Conservation (phyloP, 2,888 invertebrate species). For the Hyles lineata region DNA sequence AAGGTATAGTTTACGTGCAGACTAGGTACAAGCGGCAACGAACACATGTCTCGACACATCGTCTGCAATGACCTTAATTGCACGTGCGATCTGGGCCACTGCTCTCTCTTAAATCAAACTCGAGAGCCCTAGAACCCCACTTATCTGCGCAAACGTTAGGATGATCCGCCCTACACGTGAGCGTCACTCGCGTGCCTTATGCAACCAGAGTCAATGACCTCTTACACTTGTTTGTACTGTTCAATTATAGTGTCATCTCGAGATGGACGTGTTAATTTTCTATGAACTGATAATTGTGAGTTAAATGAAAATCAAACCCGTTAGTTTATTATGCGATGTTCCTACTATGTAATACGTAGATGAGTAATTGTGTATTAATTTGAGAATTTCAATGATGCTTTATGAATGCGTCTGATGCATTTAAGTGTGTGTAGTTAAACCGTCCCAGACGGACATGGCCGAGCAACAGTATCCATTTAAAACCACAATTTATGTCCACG, state of each 20-base stretch:
- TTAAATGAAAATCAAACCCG: slow-evolving; percentile 63
- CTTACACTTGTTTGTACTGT: slow-evolving; percentile 61
- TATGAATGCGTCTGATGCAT: slow-evolving; percentile 10
- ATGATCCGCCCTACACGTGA: slow-evolving; percentile 70
- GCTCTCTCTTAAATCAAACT: slow-evolving; percentile 84
- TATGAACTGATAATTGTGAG: slow-evolving; percentile 48
- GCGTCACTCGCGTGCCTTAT: slow-evolving; percentile 64
- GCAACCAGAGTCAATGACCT: slow-evolving; percentile 75
- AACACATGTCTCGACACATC: slow-evolving; percentile 58
- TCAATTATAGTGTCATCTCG: slow-evolving; percentile 62
- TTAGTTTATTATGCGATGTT: slow-evolving; percentile 16
- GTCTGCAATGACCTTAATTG: slow-evolving; percentile 80
- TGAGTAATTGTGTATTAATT: not conserved
- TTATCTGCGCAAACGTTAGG: slow-evolving; percentile 61
- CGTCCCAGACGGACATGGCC: slow-evolving; percentile 45
- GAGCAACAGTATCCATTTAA: slow-evolving; percentile 60
- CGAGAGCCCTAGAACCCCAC: slow-evolving; percentile 80
- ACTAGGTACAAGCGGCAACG: not conserved
- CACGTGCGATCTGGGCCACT: slow-evolving; percentile 72
- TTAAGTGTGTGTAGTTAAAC: slow-evolving; percentile 22
- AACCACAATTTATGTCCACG: slow-evolving; percentile 69
- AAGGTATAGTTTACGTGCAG: slow-evolving; percentile 3
- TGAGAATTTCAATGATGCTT: slow-evolving; percentile 7
- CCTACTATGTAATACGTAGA: not conserved
- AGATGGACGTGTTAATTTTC: slow-evolving; percentile 55